Evolutionary conservation across 2,113 vertebrate genomes (phyloP), one percentile per base, ranked within the genome.

Genomic region (Pholis gunnellus): DNA sequence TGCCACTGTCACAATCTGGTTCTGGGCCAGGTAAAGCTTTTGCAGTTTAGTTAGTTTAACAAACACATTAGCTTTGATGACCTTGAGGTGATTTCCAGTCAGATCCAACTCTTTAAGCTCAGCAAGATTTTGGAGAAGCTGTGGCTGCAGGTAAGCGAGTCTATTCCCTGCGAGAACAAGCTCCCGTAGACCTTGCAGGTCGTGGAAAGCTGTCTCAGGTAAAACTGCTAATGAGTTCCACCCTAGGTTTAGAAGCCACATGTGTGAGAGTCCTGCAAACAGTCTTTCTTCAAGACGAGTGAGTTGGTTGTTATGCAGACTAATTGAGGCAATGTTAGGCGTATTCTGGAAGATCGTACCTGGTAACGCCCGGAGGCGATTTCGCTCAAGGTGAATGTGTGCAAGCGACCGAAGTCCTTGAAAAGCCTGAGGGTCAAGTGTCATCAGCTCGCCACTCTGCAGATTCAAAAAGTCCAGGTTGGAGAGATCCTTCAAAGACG

Each of bases 61-160:
- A 0, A 99, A 99, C 67, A 99, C 94, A 13, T 97, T 97, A 29
- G 95, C 94, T 91, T 99, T 99, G 87, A 99, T 92, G 6, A 97
- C 95, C 38, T 97, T 97, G 10, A 99, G 94, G 0, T 88, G 88
- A 0, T 99, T 99, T 56, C 97, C 94, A 0, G 96, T 97, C 68
- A 99, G 86, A 88, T 99, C 98, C 91, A 99, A 94, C 89, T 99
- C 97, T 68, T 96, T 97, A 11, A 99, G 95, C 91, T 99, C 98
- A 0, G 74, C 92, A 3, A 99, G 96, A 81, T 96, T 96, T 44
- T 96, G 92, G 91, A 99, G 98, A 64, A 99, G 96, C 4, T 96
- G 95, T 1, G 97, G 96, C 90, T 99, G 98, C 52, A 99, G 91
- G 85, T 99, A 99, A n/a, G 95, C 94, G 10, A 99, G 95, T 78